A percentile compares a stretch with the other conserved stretches of the same genome.
These are phyloP conservation scores for Sminthurides bifidus DNA, from an alignment of 1,140 invertebrate species.

Conservation along the genomic window DNA sequence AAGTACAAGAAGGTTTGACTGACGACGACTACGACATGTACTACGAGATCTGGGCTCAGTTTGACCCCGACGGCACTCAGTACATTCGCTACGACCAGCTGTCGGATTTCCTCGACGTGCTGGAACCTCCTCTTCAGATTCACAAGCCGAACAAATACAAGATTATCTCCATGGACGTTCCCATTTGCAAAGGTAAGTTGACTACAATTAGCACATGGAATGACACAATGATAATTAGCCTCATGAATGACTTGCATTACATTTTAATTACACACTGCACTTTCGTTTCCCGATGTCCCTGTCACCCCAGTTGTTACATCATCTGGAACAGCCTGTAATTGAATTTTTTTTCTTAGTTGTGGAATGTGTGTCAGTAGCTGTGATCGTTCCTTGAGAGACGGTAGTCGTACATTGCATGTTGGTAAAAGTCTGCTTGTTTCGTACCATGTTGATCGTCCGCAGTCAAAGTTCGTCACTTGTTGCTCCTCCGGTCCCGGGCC, in stretches of 20 bases:
- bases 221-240: neutral
- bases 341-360: too few species aligned
- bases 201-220: neutral
- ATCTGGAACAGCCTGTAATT: too few species aligned
- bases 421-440: too few species aligned
- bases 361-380: too few species aligned
- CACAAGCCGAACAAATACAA: slow-evolving; percentile 98
- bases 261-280: too few species aligned
- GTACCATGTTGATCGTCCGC: neutral
- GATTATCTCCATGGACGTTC: slow-evolving; percentile 96
- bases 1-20: slow-evolving; percentile 94
- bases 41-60: slow-evolving; percentile 87
- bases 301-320: too few species aligned
- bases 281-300: too few species aligned
- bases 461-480: neutral
- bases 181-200: slow-evolving; percentile 70
- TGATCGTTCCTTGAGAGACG: too few species aligned
- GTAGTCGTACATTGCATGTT: too few species aligned
- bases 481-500: neutral
- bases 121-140: slow-evolving; percentile 86
- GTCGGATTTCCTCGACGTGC: slow-evolving; percentile 78
- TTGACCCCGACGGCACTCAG: slow-evolving; percentile 93
- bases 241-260: too few species aligned
- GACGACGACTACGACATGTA: slow-evolving; percentile 99
- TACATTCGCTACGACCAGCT: slow-evolving; percentile 89